Evolutionary conservation across 1,140 invertebrate species (phyloP), one percentile per base, ranked within the genome.

Genomic region (Macrostomum lignano): DNA sequence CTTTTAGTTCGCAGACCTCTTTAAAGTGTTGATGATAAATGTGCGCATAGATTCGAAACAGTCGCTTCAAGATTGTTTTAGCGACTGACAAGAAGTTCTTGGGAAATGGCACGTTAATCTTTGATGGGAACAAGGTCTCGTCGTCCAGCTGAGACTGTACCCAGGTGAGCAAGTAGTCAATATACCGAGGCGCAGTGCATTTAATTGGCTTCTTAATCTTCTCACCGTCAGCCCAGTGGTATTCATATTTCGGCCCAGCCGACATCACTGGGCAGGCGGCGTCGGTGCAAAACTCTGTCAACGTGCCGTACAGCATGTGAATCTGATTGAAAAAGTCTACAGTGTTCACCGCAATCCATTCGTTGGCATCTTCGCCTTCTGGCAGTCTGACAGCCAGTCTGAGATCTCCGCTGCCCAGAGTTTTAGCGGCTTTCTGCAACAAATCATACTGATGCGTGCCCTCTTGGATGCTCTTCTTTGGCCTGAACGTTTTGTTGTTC

Each of bases 261-360:
- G 62, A 66, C 91, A 98, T 98, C 36, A 93, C 81, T 10, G 81
- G 71, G 63, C 91, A 98, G 40, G 73, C 79, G 42, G 93, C 78
- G 55, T 91, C 81, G 1, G 82, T 88, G 57, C 91, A 98, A 60
- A 91, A 93, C 55, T 98, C 91, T 17, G 86, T 93, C 46, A 98
- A 88, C 7, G 86, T 98, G 3, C 91, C 91, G 51, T 94, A 98
- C 26, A 98, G 61, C 88, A 98, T 96, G 55, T 93, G 94, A 44
- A 96, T 94, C 68, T 96, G 86, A 58, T 94, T 94, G 58, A 93
- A 94, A 51, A 94, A 93, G 60, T 94, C 86, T 29, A 94, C 84
- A 52, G 84, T 93, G 51, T 94, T 94, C 7, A 93, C 84, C 39
- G 86, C 84, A 23, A 98, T 79, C 91, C 91, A 98, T 65, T 98